Conservation (phyloP, 2,113 vertebrate genomes). For the Apodemus speciosus region DNA sequence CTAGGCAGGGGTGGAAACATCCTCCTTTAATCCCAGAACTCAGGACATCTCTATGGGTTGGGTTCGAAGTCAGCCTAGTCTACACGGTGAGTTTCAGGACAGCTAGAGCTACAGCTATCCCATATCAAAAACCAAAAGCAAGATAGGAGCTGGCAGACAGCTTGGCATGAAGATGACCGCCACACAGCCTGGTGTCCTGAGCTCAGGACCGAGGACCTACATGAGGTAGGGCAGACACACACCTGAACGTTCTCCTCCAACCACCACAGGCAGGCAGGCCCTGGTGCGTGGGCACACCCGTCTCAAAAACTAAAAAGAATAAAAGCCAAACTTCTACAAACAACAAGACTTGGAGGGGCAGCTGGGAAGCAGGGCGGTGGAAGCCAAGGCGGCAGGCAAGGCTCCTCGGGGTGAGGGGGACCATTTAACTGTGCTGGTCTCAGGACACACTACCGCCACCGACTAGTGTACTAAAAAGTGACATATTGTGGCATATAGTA, state of each 20-base stretch:
- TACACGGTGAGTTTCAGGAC: not conserved
- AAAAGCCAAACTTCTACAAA: not conserved
- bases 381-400: not conserved
- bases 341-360: not conserved
- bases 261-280: not conserved
- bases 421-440: not conserved
- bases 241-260: not conserved
- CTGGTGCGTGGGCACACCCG: accelerated
- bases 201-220: not conserved
- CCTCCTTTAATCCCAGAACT: not conserved
- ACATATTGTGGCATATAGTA: not conserved
- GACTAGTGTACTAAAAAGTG: not conserved
- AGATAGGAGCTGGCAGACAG: not conserved
- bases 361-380: not conserved
- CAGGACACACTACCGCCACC: not conserved
- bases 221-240: not conserved
- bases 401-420: not conserved
- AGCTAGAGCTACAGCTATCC: not conserved
- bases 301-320: not conserved
- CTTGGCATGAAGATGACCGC: not conserved
- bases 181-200: not conserved
- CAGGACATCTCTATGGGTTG: not conserved
- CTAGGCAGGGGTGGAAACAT: not conserved
- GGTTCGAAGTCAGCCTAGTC: not conserved
- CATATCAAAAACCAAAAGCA: not conserved